Percentiles rank a stretch among this genome's conserved stretches.
Conservation (phyloP, 2,113 vertebrate genomes). For the Poecilia latipinna region DNA sequence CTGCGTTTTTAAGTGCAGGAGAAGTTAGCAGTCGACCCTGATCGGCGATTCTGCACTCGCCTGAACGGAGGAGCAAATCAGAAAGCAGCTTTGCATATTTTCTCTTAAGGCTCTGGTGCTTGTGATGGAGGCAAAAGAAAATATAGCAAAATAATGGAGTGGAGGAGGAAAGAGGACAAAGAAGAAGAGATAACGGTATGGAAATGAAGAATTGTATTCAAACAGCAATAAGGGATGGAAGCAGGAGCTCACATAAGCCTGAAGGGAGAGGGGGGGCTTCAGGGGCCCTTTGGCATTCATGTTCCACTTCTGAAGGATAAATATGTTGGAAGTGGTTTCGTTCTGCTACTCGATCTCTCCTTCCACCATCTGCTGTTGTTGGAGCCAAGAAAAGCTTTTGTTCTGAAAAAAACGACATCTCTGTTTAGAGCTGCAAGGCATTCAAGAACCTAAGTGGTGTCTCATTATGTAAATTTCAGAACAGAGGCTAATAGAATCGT, state of each 20-base stretch:
- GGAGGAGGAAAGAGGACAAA: slow-evolving; percentile 25
- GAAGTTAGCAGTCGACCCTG: slow-evolving; percentile 4
- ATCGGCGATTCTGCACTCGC: slow-evolving; percentile 2
- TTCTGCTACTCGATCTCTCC: slow-evolving; percentile 16
- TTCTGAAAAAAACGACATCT: background rate
- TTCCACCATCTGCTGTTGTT: slow-evolving; percentile 37
- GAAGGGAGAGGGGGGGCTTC: slow-evolving; percentile 13
- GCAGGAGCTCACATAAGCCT: slow-evolving; percentile 30
- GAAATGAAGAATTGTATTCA: slow-evolving; percentile 39
- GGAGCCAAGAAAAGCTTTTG: slow-evolving; percentile 12
- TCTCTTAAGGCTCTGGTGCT: slow-evolving; percentile 33
- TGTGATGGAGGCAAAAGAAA: slow-evolving; percentile 21
- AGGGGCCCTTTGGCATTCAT: slow-evolving; percentile 13
- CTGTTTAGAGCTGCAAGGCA: background rate
- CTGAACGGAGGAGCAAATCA: slow-evolving; percentile 29
- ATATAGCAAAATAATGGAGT: slow-evolving; percentile 33
- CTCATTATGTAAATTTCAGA: slow-evolving; percentile 15
- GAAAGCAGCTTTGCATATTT: slow-evolving; percentile 61
- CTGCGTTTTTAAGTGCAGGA: slow-evolving; percentile 2
- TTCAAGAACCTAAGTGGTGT: background rate
- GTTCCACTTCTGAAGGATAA: slow-evolving; percentile 28
- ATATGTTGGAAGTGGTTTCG: slow-evolving; percentile 36
- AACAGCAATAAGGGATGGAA: slow-evolving; percentile 27
- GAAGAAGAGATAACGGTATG: slow-evolving; percentile 36
- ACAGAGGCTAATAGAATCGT: background rate